Base-by-base conservation (phyloP, 2,113 vertebrate genomes). In the Heteronetta atricapilla region DNA sequence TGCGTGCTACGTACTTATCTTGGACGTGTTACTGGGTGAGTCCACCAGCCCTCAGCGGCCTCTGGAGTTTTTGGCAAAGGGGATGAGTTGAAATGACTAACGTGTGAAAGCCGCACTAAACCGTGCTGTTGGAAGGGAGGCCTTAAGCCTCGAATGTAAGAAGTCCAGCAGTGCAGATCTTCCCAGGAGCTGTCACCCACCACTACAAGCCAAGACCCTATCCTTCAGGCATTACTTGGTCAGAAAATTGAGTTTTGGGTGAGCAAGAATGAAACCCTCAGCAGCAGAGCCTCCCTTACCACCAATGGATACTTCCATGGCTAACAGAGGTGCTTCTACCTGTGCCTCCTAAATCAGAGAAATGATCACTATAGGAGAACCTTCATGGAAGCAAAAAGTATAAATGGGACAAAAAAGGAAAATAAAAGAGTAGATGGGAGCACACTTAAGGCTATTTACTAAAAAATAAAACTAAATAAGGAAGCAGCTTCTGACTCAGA, bases 261-360 rank as follows among this genome's bases (percentile, higher is more conserved):
- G 22, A 78, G 48, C n/a, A 63, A 34, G 60, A 73, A 44, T 44
- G 7, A 74, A 68, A 12, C 31, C 28, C 48, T 64, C 42, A 40
- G 64, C 29, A 33, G n/a, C 36, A 76, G 50, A 46, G 14, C 52
- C 29, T 76, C 63, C 56, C 76, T 59, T 1, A 0, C 29, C 33
- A 33, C 29, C 33, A 40, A 2, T 0, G 1, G 14, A 16, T 0
- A 1, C 18, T 63, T 21, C 19, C 22, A 6, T 19, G 10, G 75
- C 33, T 60, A 44, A 44, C 19, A 4, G 8, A 63, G 19, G 50
- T 23, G 44, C 50, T 28, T 77, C 21, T 44, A n/a, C 42, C 17
- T 23, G 23, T 48, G 29, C 52, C 44, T 64, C 20, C 11, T 40
- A 63, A 63, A 63, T 38, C 48, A 29, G 28, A 84, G 26, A 75